Evolutionary conservation across 2,113 vertebrate species (phyloP).

Genomic region (Corythornis vintsioides): DNA sequence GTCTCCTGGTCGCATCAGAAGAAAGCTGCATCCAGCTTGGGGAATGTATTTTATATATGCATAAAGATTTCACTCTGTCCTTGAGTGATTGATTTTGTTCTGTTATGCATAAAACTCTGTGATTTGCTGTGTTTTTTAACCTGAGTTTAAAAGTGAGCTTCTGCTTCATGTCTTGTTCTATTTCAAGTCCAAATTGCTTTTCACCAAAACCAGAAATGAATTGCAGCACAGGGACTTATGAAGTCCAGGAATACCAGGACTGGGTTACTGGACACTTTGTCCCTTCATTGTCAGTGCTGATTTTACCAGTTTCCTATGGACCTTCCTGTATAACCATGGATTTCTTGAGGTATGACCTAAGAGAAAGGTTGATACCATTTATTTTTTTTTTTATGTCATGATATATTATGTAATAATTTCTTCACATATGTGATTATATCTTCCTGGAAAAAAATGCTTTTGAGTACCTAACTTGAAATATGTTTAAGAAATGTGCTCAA

Average conservation of each 20-base stretch:
- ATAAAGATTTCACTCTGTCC: neutral
- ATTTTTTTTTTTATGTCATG: neutral
- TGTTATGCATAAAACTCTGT: neutral
- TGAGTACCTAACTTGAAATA: neutral
- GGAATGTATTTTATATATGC: neutral
- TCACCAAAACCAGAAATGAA: conserved; percentile 74
- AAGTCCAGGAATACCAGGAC: conserved; percentile 79
- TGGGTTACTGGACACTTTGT: conserved; percentile 73
- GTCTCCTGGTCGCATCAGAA: neutral
- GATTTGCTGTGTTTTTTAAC: neutral
- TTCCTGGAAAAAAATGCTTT: neutral
- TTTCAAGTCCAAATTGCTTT: conserved; percentile 77
- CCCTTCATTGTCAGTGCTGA: conserved; percentile 70
- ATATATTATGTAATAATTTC: neutral
- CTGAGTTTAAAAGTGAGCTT: neutral
- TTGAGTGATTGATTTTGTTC: neutral
- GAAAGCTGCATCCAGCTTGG: neutral
- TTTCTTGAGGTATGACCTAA: conserved; percentile 75
- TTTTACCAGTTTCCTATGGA: conserved; percentile 76
- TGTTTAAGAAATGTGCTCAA: neutral
- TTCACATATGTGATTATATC: neutral
- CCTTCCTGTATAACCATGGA: conserved; percentile 75
- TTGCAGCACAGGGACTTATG: conserved; percentile 70
- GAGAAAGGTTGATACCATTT: neutral
- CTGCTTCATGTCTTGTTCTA: conserved; percentile 32